Conservation (phyloP, 2,888 invertebrate genomes). For the Mongoloraphidia duomilia region DNA sequence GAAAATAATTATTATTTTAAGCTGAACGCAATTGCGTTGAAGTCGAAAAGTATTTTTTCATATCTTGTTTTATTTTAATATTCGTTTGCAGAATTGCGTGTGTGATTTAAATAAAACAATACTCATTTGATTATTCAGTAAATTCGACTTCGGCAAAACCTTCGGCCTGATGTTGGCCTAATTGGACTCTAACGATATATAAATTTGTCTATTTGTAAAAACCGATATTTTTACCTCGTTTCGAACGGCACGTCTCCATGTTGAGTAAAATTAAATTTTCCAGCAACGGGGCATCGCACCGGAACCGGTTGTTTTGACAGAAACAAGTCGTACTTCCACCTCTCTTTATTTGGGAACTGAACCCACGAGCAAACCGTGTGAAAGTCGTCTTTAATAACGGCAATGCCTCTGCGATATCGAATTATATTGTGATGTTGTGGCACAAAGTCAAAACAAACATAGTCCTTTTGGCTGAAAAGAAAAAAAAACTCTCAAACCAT, state of each 20-base stretch:
- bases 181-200: neutral
- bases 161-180: neutral
- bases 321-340: slow-evolving; percentile 80
- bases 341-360: slow-evolving; percentile 68
- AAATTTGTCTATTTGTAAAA: neutral
- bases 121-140: no score
- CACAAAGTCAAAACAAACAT: slow-evolving; percentile 91
- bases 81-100: no score
- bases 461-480: slow-evolving; percentile 78
- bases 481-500: slow-evolving; percentile 5
- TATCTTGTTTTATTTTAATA: no score
- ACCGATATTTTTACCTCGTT: slow-evolving; percentile 36
- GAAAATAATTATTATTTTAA: no score
- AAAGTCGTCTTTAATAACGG: slow-evolving; percentile 80
- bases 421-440: slow-evolving; percentile 93
- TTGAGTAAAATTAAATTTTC: slow-evolving; percentile 90
- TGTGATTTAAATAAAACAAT: no score
- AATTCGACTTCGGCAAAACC: no score
- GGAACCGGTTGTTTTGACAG: slow-evolving; percentile 80
- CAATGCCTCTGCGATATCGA: slow-evolving; percentile 73
- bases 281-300: slow-evolving; percentile 89
- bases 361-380: slow-evolving; percentile 92
- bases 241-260: slow-evolving; percentile 79
- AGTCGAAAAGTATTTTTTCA: no score
- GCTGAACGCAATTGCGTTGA: no score